Evolutionary conservation across 2,113 vertebrate species (phyloP).

Genomic region (Litocranius walleri): DNA sequence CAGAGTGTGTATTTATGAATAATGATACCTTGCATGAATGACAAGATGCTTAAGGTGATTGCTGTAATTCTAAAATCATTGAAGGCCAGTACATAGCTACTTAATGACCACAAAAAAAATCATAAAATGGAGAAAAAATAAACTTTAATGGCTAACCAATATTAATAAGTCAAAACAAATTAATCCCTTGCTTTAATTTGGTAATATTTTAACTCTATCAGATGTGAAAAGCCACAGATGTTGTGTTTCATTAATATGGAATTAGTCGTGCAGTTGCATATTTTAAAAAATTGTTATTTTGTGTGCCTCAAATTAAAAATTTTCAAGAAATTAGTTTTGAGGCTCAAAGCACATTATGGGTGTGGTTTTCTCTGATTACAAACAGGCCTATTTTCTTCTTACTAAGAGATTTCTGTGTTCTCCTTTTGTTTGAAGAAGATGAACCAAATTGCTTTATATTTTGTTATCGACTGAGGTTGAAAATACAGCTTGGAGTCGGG

Average conservation of each 20-base stretch:
- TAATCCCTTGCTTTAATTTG: constrained; percentile 63
- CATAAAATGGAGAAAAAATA: background rate
- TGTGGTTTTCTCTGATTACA: constrained; percentile 7
- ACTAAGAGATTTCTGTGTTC: constrained; percentile 56
- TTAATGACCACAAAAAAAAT: background rate
- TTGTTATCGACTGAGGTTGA: background rate
- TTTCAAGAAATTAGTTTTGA: constrained; percentile 47
- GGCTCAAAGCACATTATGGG: constrained; percentile 2
- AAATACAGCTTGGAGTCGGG: accelerated
- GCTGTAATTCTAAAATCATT: background rate
- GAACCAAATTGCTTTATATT: constrained; percentile 54
- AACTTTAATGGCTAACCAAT: background rate
- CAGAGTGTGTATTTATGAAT: background rate
- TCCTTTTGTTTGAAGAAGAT: constrained; percentile 55
- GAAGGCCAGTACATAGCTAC: background rate
- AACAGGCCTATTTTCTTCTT: constrained; percentile 25
- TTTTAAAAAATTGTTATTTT: constrained; percentile 71
- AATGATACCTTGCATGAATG: background rate
- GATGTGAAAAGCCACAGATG: constrained; percentile 74
- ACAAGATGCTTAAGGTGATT: background rate
- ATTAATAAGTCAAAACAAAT: constrained; percentile 51
- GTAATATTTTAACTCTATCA: constrained; percentile 72
- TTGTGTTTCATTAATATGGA: constrained; percentile 70
- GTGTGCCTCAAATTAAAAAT: constrained; percentile 55
- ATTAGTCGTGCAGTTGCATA: constrained; percentile 32